Evolutionary conservation across 37 sponge, comb jelly and placozoan genomes (phyloP), one percentile per base, ranked within the genome.

Genomic region (Theonella swinhoei): DNA sequence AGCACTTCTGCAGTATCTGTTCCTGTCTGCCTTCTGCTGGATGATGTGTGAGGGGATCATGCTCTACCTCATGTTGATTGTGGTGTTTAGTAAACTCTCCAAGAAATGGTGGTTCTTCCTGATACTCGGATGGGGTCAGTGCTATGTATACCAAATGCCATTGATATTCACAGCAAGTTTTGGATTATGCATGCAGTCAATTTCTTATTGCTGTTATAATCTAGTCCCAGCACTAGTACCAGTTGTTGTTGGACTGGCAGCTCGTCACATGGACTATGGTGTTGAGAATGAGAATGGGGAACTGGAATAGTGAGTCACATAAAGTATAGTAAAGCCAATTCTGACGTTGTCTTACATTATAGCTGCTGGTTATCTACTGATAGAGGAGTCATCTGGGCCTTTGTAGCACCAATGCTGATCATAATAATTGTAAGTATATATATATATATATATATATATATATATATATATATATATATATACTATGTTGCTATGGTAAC

Each of bases 41-140:
- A 80, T 80, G 81, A 40, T 80, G 59, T 80, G 81, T 69, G 81
- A 80, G 35, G 81, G 81, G 22, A 41, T 80, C 43, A 80, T 80
- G 81, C 70, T 80, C 42, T 80, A 80, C 59, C 70, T 80, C 42
- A 68, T 80, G 70, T 68, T 80, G 81, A 70, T 80, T 26, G 62
- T 61, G 68, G 81, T 80, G 71, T 80, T 80, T 58, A 58, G 39
- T 1, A 23, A 1, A 9, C 70, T 80, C 31, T 62, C 81, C 11
- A 68, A 80, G 81, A 80, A 68, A 38, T 39, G 62, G 42, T 80
- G 81, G 81, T 80, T 80, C 4, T 80, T 80, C 70, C 58, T 68
- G 1, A 3, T 80, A 2, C 59, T 80, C 2, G 81, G 81, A 22
- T 80, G 62, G 33, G 81, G 81, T 80, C 42, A 80, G 81, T 38